These are phyloP conservation scores for Akabosia matsudoensis DNA, from an alignment of 1,140 invertebrate genomes.

Conservation along the genomic window DNA sequence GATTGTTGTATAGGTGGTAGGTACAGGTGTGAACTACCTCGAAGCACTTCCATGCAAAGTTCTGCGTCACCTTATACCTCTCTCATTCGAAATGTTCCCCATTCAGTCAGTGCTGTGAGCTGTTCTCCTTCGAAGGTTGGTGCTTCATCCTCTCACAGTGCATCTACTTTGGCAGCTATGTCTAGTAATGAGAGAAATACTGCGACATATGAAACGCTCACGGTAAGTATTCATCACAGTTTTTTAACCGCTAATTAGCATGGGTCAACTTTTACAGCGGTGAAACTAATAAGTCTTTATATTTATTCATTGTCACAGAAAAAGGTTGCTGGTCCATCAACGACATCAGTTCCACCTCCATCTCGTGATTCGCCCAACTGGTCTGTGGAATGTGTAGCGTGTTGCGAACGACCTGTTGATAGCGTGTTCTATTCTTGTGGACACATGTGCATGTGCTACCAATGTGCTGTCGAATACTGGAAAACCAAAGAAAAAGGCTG, in stretches of 20 bases:
- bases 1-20: background rate
- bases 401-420: conserved; percentile 88
- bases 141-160: conserved; percentile 3
- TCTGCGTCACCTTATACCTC: conserved; percentile 2
- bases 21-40: background rate
- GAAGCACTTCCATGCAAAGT: conserved; percentile 6
- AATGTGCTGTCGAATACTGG: conserved; percentile 91
- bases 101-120: background rate
- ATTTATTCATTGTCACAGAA: background rate
- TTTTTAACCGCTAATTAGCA: background rate
- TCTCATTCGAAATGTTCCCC: conserved; percentile 1
- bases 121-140: conserved; percentile 8
- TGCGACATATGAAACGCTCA: conserved; percentile 5
- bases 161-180: background rate
- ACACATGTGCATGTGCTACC: conserved; percentile 98
- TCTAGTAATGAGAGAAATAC: background rate
- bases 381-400: conserved; percentile 79
- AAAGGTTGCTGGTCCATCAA: background rate
- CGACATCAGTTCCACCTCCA: background rate
- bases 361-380: conserved; percentile 16
- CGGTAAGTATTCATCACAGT: background rate
- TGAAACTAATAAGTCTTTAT: background rate
- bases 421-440: conserved; percentile 94
- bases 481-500: conserved; percentile 80
- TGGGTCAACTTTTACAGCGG: background rate